These are phyloP conservation scores for Bombus waltoni DNA, from an alignment of 1,140 invertebrate species.

Conservation along the genomic window DNA sequence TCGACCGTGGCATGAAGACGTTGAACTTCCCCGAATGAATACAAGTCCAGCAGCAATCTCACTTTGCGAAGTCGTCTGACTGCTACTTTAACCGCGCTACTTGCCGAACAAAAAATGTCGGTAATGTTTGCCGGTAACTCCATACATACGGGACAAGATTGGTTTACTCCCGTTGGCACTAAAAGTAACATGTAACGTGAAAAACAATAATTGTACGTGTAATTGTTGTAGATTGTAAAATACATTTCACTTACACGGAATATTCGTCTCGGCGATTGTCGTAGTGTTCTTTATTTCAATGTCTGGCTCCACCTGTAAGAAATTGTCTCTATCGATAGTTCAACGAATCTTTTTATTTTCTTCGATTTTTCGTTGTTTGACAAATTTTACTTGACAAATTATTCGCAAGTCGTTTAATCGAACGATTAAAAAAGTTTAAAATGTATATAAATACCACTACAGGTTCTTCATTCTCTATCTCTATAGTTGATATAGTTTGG, in stretches of 20 bases:
- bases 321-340: neutral
- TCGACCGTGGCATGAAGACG: slow-evolving; percentile 70
- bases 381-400: neutral
- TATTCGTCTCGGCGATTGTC: neutral
- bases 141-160: slow-evolving; percentile 74
- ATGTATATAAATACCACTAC: slow-evolving; percentile 1
- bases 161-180: slow-evolving; percentile 32
- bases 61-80: slow-evolving; percentile 73
- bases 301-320: neutral
- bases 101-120: slow-evolving; percentile 74
- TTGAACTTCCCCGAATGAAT: slow-evolving; percentile 45
- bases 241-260: slow-evolving; percentile 41
- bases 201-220: slow-evolving; percentile 24
- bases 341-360: neutral
- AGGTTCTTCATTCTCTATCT: neutral
- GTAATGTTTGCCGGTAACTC: slow-evolving; percentile 74
- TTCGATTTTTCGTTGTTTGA: too few relatives aligned
- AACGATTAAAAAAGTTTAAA: neutral
- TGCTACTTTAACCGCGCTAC: slow-evolving; percentile 74
- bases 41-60: slow-evolving; percentile 73
- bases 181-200: slow-evolving; percentile 39
- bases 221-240: slow-evolving; percentile 50
- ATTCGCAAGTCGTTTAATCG: neutral
- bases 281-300: neutral
- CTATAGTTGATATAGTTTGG: neutral